Evolutionary conservation across 2,888 invertebrate species (phyloP).

Genomic region (Himalopsyche kuldschensis): DNA sequence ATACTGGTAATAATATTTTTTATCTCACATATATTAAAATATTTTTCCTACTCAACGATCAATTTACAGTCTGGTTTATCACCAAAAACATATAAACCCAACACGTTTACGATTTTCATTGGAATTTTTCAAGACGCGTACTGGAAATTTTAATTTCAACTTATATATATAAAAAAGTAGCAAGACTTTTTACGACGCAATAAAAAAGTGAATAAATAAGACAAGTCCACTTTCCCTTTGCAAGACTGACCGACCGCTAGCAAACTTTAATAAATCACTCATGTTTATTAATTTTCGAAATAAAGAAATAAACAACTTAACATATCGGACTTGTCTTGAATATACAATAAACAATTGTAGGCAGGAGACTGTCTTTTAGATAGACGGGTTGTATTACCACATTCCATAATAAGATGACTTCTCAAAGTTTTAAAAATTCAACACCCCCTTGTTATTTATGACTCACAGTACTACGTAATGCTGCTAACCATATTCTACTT

Average conservation of each 20-base stretch:
- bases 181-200: background rate
- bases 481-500: too few relatives aligned
- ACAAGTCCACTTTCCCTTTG: background rate
- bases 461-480: too few relatives aligned
- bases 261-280: conserved; percentile 3
- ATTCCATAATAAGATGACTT: background rate
- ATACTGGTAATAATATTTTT: background rate
- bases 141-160: background rate
- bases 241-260: background rate
- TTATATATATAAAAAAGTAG: background rate
- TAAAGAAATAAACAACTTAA: background rate
- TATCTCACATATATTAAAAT: background rate
- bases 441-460: too few relatives aligned
- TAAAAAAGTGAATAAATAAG: conserved; percentile 2
- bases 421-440: background rate
- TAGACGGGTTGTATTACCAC: background rate
- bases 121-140: background rate
- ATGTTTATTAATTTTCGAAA: conserved; percentile 4
- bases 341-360: background rate
- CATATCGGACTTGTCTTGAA: background rate
- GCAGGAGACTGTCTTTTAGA: background rate
- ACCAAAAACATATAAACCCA: background rate
- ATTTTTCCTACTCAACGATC: background rate
- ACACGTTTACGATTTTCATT: background rate
- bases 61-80: background rate